Base-by-base conservation (phyloP, 2,888 invertebrate species). In the Apamea epomidion region DNA sequence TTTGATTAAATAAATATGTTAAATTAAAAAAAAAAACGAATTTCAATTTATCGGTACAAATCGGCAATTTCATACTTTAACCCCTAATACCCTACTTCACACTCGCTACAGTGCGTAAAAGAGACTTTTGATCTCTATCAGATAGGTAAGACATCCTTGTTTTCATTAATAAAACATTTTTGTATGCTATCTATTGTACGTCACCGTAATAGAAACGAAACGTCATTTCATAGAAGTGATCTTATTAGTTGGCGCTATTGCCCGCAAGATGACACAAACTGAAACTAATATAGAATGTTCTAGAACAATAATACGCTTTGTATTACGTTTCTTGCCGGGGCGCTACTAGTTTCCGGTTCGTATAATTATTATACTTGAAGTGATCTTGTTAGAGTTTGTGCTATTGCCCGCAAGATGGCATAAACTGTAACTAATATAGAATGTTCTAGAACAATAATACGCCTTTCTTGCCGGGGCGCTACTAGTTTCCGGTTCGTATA, bases 331-430 rank as follows among this genome's bases (percentile, higher is more conserved):
- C 16, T 37, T 32, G 32, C 29, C 54, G 62, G 0, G 54, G 80
- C 83, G 83, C 74, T 80, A 80, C 42, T 72, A 51, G 64, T 80
- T 84, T 84, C 80, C 80, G 83, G 75, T 69, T 10, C 0, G 18
- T 58, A 14, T 42, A n/a, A 25, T 54, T 21, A 42, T 32, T 64
- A 25, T 54, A 32, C 32, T 32, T 32, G n/a, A 68, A 58, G 32
- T 54, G 1, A n/a, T n/a, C 14, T 64, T 64, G n/a, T 65, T 29
- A 51, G 7, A 62, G 62, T 25, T 73, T 68, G 0, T 16, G 74
- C 81, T 85, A 85, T 72, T 81, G 45, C 64, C 72, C 81, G 68
- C 21, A 60, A 85, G 82, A 74, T 85, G 82, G 76, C 76, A 7
- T 54, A 37, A 45, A 10, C 25, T 51, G 67, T 21, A 6, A 68